Evolutionary conservation across 2,888 invertebrate species (phyloP), one percentile per base, ranked within the genome.

Genomic region (Gonocerus acuteangulatus): DNA sequence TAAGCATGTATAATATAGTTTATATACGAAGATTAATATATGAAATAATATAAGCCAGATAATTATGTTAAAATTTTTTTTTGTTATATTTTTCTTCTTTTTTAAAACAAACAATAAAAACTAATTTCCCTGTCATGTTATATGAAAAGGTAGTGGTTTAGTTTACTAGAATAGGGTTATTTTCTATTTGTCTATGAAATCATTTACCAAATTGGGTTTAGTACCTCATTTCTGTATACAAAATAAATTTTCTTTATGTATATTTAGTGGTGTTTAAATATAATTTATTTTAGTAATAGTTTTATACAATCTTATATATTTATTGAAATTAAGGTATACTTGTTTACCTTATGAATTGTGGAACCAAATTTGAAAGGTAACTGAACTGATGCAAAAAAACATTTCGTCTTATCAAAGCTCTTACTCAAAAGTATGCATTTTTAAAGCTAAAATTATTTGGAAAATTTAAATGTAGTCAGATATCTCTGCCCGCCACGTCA

Each of bases 181-280:
- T 11, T 39, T 4, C n/a, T 39, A 11, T 39, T 39, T 39, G n/a
- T 39, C n/a, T 13, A 39, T 39, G 39, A 39, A 13, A 39, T 39
- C 4, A 34, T 54, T 54, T 54, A 42, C 42, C 54, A 42, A 54
- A 54, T 36, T 42, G 42, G 54, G 54, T 42, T 54, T 54, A 42
- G 23, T 54, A 54, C 54, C 54, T 52, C 39, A 19, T 54, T 54
- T 21, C 22, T 54, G 36, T 23, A 54, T 42, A 36, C 39, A 36
- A 42, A 6, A 51, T 51, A 54, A 34, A 54, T 39, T 39, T 39
- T 34, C n/a, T 22, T 34, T 19, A 42, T 54, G 34, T 51, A 51
- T 16, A 34, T 51, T 51, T 51, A 51, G 51, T 51, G 54, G 54
- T 54, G 39, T 54, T 54, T 23, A 52, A 54, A 19, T 21, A 42